Percentiles rank a stretch among this genome's conserved stretches.
phyloP scores from a whole-genome alignment of 2,113 vertebrate genomes.

The Tetrao urogallus region DNA sequence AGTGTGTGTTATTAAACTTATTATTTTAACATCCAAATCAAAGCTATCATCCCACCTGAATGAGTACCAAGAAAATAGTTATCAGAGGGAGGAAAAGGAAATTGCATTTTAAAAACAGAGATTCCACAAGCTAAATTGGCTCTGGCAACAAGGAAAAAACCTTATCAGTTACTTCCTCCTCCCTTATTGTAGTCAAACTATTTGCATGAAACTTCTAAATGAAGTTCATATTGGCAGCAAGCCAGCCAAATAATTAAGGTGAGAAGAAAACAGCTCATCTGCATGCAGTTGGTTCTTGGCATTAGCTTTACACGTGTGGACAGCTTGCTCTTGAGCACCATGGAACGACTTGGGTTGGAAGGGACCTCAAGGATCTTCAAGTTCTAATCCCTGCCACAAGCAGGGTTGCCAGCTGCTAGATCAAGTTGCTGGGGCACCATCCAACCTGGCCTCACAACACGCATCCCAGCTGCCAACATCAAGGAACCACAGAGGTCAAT shows the following conservation, averaged over 20 bases:
- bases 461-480: neutral
- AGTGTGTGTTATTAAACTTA: neutral
- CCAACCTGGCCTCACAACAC: neutral
- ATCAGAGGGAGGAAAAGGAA: neutral
- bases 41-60: neutral
- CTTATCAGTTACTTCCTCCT: neutral
- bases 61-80: neutral
- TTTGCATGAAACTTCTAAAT: neutral
- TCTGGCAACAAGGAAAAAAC: neutral
- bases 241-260: neutral
- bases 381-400: too few relatives aligned
- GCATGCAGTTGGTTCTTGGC: neutral
- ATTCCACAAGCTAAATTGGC: neutral
- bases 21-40: neutral
- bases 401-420: too few relatives aligned
- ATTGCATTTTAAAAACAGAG: neutral
- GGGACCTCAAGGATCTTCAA: too few relatives aligned
- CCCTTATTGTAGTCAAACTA: neutral
- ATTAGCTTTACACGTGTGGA: neutral
- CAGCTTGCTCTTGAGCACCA: neutral
- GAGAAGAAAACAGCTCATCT: neutral
- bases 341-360: too few relatives aligned
- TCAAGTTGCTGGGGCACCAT: too few relatives aligned
- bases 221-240: neutral
- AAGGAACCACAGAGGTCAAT: neutral